phyloP scores from a whole-genome alignment of 1,140 invertebrate genomes.

The Dendrolimus punctatus region DNA sequence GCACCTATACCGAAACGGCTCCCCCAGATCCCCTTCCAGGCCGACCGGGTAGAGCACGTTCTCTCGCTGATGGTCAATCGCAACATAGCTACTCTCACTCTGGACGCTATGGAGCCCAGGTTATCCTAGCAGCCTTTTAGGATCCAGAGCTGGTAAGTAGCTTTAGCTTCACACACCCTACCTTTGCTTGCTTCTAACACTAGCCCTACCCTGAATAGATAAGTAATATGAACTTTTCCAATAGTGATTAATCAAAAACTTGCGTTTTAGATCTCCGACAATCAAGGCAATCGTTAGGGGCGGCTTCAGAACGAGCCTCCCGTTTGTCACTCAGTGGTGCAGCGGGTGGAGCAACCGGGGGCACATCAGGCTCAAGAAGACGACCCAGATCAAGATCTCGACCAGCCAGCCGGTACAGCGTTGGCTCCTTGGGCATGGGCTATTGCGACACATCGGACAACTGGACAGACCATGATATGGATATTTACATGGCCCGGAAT shows the following conservation, averaged over 20 bases:
- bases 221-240: too few species aligned
- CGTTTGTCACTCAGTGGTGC: constrained; percentile 77
- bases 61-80: constrained; percentile 87
- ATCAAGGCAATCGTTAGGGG: constrained; percentile 85
- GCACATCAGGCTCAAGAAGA: constrained; percentile 77
- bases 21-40: constrained; percentile 70
- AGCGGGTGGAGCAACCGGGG: constrained; percentile 69
- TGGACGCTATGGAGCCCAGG: constrained; percentile 80
- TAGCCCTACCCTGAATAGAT: neutral
- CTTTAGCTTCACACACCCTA: constrained; percentile 5
- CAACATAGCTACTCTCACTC: constrained; percentile 89
- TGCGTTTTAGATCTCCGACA: constrained; percentile 81
- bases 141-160: constrained; percentile 81
- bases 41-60: constrained; percentile 76
- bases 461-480: constrained; percentile 97
- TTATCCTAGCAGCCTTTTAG: constrained; percentile 83
- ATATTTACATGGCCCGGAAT: constrained; percentile 94
- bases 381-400: constrained; percentile 77
- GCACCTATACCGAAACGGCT: constrained; percentile 81
- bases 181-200: constrained; percentile 5
- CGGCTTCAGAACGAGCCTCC: constrained; percentile 84
- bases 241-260: too few species aligned
- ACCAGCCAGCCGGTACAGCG: constrained; percentile 70
- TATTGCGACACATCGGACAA: constrained; percentile 91
- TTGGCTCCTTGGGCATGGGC: constrained; percentile 83